These are phyloP conservation scores for Speoplatyrhinus poulsoni DNA, from an alignment of 2,113 vertebrate species.

Conservation along the genomic window DNA sequence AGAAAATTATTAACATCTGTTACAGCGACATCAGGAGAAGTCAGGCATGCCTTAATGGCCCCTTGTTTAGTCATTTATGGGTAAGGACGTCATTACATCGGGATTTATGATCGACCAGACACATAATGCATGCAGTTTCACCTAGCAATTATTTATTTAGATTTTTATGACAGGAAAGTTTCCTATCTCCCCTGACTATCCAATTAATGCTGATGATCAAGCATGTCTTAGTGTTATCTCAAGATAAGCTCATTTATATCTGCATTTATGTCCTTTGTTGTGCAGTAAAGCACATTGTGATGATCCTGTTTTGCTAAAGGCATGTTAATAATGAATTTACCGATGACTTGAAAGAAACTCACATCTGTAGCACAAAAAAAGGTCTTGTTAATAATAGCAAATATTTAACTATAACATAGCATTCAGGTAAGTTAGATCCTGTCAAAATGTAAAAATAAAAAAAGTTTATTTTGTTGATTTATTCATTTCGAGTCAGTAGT, in stretches of 20 bases:
- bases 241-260: slow-evolving; percentile 30
- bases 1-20: slow-evolving; percentile 78
- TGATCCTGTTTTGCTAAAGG: slow-evolving; percentile 21
- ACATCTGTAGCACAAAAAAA: not conserved
- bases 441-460: not conserved
- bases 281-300: slow-evolving; percentile 28
- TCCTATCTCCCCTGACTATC: slow-evolving; percentile 68
- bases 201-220: slow-evolving; percentile 74
- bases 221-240: slow-evolving; percentile 52
- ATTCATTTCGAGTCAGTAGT: no score
- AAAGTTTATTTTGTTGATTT: no score
- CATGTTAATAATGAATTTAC: slow-evolving; percentile 15
- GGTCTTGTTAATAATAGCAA: not conserved
- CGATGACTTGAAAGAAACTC: not conserved
- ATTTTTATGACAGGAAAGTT: slow-evolving; percentile 72
- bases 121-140: slow-evolving; percentile 66
- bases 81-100: slow-evolving; percentile 75
- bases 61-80: slow-evolving; percentile 79
- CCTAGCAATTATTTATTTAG: slow-evolving; percentile 76
- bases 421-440: not conserved
- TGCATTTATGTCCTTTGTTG: slow-evolving; percentile 51
- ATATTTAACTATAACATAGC: not conserved
- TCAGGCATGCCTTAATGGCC: slow-evolving; percentile 76
- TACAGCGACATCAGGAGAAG: slow-evolving; percentile 75
- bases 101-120: slow-evolving; percentile 67